Percentiles rank a stretch among this genome's conserved stretches.
Evolutionary conservation across 2,113 vertebrate genomes (phyloP).

Genomic region (Microtus richardsoni): DNA sequence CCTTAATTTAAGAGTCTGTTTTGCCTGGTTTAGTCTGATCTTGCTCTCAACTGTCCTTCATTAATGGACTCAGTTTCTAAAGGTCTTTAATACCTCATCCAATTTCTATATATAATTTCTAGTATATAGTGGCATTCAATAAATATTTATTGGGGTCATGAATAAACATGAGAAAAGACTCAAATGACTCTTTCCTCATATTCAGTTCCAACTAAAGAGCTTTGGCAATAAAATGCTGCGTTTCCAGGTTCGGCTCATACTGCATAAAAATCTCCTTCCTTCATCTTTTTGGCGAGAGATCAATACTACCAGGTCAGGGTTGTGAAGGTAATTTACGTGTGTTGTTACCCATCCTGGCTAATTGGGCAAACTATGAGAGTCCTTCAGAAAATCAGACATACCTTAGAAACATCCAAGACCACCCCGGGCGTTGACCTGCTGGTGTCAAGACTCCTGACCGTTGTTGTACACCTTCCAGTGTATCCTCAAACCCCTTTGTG

Average conservation of each 20-base stretch:
- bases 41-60: not conserved
- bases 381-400: conserved; percentile 46
- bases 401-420: not conserved
- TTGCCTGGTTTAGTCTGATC: not conserved
- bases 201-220: not conserved
- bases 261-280: conserved; percentile 42
- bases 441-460: not conserved
- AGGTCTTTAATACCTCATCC: not conserved
- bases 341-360: conserved; percentile 34
- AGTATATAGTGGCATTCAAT: not conserved
- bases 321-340: conserved; percentile 21
- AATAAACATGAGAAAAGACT: conserved; percentile 38
- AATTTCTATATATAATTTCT: not conserved
- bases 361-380: not conserved
- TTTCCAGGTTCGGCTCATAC: conserved; percentile 1
- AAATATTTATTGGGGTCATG: conserved; percentile 50
- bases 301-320: not conserved
- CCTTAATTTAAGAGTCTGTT: not conserved
- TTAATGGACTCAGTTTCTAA: not conserved
- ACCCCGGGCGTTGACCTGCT: not conserved
- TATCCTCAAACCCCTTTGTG: not conserved
- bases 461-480: not conserved
- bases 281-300: conserved; percentile 54
- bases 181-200: not conserved
- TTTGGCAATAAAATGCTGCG: conserved; percentile 8